Conservation (phyloP, 2,113 vertebrate genomes). For the Brachyhypopomus gauderio region DNA sequence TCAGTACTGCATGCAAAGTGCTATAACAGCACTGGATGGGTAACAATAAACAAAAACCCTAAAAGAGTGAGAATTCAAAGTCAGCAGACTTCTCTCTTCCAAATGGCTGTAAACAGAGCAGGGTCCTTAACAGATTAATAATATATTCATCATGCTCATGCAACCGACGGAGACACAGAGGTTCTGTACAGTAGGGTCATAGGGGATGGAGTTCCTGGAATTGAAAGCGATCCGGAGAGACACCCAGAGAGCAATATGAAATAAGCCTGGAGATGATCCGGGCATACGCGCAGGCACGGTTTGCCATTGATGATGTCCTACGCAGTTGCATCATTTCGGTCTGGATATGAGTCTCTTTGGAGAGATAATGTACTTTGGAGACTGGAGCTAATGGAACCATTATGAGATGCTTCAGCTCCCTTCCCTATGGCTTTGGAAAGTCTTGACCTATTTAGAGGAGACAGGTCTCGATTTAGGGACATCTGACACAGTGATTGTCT, state of each 20-base stretch:
- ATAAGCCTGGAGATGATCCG: background rate
- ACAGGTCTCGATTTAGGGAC: background rate
- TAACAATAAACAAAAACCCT: constrained; percentile 36
- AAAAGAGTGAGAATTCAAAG: constrained; percentile 29
- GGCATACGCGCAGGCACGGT: background rate
- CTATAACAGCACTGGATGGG: constrained; percentile 34
- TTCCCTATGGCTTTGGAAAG: constrained; percentile 8
- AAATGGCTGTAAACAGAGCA: background rate
- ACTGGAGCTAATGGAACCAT: constrained; percentile 34
- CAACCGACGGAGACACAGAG: background rate
- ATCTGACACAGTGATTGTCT: background rate
- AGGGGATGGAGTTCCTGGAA: background rate
- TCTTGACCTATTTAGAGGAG: background rate
- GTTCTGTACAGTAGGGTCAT: constrained; percentile 3
- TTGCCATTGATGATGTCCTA: background rate
- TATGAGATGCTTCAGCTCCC: background rate
- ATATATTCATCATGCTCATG: constrained; percentile 18
- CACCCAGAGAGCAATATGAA: constrained; percentile 26
- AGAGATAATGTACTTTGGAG: constrained; percentile 9
- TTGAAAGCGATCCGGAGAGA: background rate
- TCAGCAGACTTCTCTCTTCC: constrained; percentile 34
- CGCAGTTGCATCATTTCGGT: constrained; percentile 28
- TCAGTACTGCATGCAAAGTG: constrained; percentile 29
- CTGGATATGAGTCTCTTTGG: background rate
- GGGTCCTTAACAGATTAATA: constrained; percentile 40